A percentile compares a stretch with the other conserved stretches of the same genome.
Conservation (phyloP, 2,888 invertebrate genomes). For the Dichetophora obliterata region DNA sequence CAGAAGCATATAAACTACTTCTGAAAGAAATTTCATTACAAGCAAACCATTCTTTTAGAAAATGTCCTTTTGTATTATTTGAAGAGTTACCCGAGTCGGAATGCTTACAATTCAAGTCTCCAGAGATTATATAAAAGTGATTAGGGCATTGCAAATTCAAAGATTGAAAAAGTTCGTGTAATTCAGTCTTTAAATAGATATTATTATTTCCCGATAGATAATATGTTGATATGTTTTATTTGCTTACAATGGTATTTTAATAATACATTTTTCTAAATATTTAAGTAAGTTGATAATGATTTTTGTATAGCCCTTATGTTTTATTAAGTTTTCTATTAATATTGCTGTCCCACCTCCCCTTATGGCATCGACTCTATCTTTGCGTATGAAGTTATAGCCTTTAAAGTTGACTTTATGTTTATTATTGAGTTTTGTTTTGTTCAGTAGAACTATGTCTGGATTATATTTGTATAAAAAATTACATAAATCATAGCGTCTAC, state of each 20-base stretch:
- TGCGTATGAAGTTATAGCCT: slow-evolving; percentile 10
- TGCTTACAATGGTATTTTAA: not conserved
- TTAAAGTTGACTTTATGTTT: slow-evolving; percentile 30
- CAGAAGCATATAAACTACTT: slow-evolving; percentile 18
- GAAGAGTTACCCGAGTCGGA: not conserved
- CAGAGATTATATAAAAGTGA: slow-evolving; percentile 24
- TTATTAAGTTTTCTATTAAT: slow-evolving; percentile 33
- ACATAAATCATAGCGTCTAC: slow-evolving; percentile 29
- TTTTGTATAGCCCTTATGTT: slow-evolving; percentile 17
- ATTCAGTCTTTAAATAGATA: not conserved
- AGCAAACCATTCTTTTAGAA: not conserved
- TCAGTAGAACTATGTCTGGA: slow-evolving; percentile 31
- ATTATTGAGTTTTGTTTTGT: slow-evolving; percentile 34
- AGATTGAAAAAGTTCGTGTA: slow-evolving; percentile 31
- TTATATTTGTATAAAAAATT: slow-evolving; percentile 31
- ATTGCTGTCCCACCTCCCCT: slow-evolving; percentile 30
- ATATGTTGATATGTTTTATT: slow-evolving; percentile 33
- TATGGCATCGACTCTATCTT: slow-evolving; percentile 15
- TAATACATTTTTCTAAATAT: slow-evolving; percentile 22
- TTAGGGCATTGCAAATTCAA: slow-evolving; percentile 18
- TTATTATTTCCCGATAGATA: slow-evolving; percentile 37
- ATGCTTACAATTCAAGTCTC: slow-evolving; percentile 29
- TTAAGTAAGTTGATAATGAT: slow-evolving; percentile 18
- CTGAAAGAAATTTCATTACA: slow-evolving; percentile 12
- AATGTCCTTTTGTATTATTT: not conserved